These are phyloP conservation scores for Lithobates sylvaticus DNA, from an alignment of 2,797 vertebrate species.

Conservation along the genomic window DNA sequence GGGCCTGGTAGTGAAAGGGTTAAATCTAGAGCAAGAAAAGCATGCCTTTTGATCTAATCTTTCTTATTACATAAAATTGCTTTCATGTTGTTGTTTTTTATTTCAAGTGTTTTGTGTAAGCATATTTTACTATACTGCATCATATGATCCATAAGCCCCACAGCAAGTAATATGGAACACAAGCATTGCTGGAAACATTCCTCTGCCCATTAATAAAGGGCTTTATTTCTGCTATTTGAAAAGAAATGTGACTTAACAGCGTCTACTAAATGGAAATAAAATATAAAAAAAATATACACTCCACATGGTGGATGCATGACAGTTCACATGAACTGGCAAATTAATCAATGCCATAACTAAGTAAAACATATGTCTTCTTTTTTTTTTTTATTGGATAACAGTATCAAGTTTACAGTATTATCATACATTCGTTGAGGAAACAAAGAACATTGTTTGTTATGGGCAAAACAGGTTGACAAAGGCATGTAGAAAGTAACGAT, in stretches of 20 bases:
- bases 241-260: not conserved
- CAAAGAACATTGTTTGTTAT: too few relatives aligned
- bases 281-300: not conserved
- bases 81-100: not conserved
- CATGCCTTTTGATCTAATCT: not conserved
- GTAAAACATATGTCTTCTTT: not conserved
- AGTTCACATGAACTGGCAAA: not conserved
- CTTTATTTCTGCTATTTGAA: constrained; percentile 7
- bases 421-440: too few relatives aligned
- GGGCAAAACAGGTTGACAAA: too few relatives aligned
- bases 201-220: constrained; percentile 18
- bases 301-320: not conserved
- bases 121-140: constrained; percentile 6
- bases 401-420: too few relatives aligned
- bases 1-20: too few relatives aligned
- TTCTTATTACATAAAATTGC: not conserved
- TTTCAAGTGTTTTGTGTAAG: constrained; percentile 8
- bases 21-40: not conserved
- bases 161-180: constrained; percentile 27
- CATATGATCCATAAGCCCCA: constrained; percentile 32
- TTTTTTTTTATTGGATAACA: too few relatives aligned
- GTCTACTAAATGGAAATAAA: not conserved
- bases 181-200: not conserved
- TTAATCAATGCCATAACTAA: not conserved
- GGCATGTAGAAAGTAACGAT: too few relatives aligned